Base-by-base conservation (phyloP, 2,888 invertebrate genomes). In the Agrotis exclamationis region DNA sequence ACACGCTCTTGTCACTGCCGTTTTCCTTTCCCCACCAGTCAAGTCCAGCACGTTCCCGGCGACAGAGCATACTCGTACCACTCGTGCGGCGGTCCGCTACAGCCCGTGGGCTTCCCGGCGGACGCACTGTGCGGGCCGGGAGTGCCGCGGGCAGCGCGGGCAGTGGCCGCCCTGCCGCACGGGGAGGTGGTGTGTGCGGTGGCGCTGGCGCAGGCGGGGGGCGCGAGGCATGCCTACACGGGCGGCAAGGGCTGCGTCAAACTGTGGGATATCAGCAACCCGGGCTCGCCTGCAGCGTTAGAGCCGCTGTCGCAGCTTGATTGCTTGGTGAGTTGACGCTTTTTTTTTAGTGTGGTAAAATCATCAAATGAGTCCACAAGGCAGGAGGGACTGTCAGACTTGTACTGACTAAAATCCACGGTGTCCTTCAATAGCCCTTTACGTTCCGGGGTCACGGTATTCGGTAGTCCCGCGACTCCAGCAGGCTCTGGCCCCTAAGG, bases 191-290 rank as follows among this genome's bases (percentile, higher is more conserved):
- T 99, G 48, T 99, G 99, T 93, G 99, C 99, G 0, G 99, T 99
- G 62, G 99, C 99, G 63, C 98, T 99, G 91, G 98, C 99, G 71
- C 96, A 90, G 14, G 81, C 86, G 11, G 96, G 97, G 90, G 97
- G 98, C 74, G 98, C 98, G 79, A 97, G 98, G 86, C 98, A 98
- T 93, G 99, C 99, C n/a, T 99, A 99, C 95, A 99, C 99, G 0
- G 99, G 99, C 39, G 99, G 99, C 79, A 99, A 99, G 95, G 99
- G 99, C 44, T 99, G 99, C 93, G 99, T 99, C 79, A 99, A 99
- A 95, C 98, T 99, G 24, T 99, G 99, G 99, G 99, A 99, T 93
- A 99, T 99, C 87, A 98, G 98, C 87, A 98, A 98, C 88, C 98
- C 98, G 0, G 97, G 97, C 3, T 98, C 98, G 87, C 98, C 97